A percentile compares a stretch with the other conserved stretches of the same genome.
These are phyloP conservation scores for Romanogobio albipinnatus DNA, from an alignment of 2,113 vertebrate species.

Conservation along the genomic window DNA sequence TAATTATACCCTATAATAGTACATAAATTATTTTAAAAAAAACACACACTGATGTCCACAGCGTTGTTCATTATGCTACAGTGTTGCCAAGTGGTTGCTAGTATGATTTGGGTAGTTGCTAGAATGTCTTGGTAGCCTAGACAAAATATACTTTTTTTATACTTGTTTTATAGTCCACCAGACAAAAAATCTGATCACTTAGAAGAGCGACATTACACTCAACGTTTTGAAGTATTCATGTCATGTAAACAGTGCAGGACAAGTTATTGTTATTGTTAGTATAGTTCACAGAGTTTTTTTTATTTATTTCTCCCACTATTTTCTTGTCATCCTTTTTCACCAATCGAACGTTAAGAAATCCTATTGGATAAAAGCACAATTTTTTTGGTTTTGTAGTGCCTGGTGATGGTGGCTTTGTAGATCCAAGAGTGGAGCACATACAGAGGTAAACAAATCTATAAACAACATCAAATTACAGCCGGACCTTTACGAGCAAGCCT, in stretches of 20 bases:
- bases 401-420: slow-evolving; percentile 35
- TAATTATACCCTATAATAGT: neutral
- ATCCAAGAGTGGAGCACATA: slow-evolving; percentile 20
- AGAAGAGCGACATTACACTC: neutral
- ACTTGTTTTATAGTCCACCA: neutral
- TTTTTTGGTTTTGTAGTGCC: slow-evolving; percentile 30
- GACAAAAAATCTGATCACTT: neutral
- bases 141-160: neutral
- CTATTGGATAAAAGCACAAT: neutral
- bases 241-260: neutral
- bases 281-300: neutral
- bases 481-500: slow-evolving; percentile 51
- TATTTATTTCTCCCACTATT: neutral
- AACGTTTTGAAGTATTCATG: neutral
- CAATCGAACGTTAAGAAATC: neutral
- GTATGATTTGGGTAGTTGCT: neutral
- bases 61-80: neutral
- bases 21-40: neutral
- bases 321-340: neutral
- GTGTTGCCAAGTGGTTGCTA: neutral
- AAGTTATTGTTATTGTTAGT: too few relatives aligned
- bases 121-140: neutral
- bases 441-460: slow-evolving; percentile 53
- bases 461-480: slow-evolving; percentile 48
- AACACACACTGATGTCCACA: neutral